Conservation (phyloP, 2,797 vertebrate species). For the Threskiornis aethiopicus region DNA sequence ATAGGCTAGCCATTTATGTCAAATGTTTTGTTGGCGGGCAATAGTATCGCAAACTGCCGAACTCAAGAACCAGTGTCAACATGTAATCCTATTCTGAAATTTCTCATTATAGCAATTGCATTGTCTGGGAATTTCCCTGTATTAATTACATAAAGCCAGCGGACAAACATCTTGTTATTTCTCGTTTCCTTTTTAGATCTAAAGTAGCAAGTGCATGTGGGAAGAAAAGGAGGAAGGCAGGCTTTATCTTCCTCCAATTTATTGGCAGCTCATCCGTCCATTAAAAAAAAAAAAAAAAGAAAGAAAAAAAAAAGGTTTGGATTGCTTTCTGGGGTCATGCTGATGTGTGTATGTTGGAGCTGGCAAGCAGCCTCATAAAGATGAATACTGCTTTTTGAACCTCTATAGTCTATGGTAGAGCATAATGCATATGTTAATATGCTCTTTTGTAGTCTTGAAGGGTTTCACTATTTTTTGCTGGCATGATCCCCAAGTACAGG, state of each 20-base stretch:
- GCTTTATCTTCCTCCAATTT: not conserved
- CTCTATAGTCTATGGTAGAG: not conserved
- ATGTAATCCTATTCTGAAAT: not conserved
- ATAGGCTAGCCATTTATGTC: conserved; percentile 3
- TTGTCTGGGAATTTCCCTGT: not conserved
- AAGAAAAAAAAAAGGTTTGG: not conserved
- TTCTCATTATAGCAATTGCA: not conserved
- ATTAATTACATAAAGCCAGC: not conserved
- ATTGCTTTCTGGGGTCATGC: not conserved
- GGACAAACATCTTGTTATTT: not conserved
- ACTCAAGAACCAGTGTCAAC: not conserved
- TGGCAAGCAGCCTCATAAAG: not conserved
- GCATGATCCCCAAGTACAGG: not conserved
- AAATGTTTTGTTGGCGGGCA: not conserved
- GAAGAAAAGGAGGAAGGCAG: not conserved
- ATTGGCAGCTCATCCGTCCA: not conserved
- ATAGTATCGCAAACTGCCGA: not conserved
- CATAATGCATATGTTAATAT: not conserved
- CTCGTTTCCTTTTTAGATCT: not conserved
- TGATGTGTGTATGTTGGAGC: not conserved
- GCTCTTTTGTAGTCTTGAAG: not conserved
- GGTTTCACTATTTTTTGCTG: not conserved
- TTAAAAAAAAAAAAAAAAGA: not conserved
- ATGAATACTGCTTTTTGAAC: not conserved
- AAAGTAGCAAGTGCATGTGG: not conserved